Percentiles rank a stretch among this genome's conserved stretches.
Conservation (phyloP, 37 sponge, comb jelly and placozoan species). For the Aplysina aerophoba region DNA sequence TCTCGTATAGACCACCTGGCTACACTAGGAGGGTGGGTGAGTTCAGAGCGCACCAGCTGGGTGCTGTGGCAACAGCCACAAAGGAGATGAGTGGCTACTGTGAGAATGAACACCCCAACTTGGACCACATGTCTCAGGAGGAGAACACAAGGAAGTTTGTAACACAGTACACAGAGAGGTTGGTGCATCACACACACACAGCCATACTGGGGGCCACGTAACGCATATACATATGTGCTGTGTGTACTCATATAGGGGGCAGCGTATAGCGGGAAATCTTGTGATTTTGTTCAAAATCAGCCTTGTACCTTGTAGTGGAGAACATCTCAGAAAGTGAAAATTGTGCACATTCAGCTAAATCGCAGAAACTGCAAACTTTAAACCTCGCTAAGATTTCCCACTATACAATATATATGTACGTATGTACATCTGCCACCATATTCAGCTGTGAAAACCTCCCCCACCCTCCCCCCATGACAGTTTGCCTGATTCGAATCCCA, state of each 20-base stretch:
- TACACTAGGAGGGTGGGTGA: neutral
- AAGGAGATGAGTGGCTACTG: conserved; percentile 21
- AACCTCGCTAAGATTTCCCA: no score
- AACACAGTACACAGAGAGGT: conserved; percentile 4
- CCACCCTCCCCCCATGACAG: no score
- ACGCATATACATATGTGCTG: conserved; percentile 4
- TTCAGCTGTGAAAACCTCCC: no score
- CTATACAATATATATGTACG: no score
- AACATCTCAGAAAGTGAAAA: no score
- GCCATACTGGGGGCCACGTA: neutral
- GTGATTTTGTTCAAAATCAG: no score
- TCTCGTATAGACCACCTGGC: neutral
- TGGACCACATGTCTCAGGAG: conserved; percentile 7
- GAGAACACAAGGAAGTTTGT: conserved; percentile 1
- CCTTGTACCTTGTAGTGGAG: no score
- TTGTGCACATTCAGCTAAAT: no score
- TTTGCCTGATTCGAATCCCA: conserved; percentile 10
- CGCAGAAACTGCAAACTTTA: no score
- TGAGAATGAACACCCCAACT: conserved; percentile 17
- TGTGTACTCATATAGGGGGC: neutral
- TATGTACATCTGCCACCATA: no score
- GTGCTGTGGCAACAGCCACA: conserved; percentile 6
- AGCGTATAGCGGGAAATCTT: no score
- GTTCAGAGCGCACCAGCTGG: neutral
- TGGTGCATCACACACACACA: neutral